A percentile compares a stretch with the other conserved stretches of the same genome.
Evolutionary conservation across 2,113 vertebrate genomes (phyloP).

Genomic region (Poicephalus gulielmi): DNA sequence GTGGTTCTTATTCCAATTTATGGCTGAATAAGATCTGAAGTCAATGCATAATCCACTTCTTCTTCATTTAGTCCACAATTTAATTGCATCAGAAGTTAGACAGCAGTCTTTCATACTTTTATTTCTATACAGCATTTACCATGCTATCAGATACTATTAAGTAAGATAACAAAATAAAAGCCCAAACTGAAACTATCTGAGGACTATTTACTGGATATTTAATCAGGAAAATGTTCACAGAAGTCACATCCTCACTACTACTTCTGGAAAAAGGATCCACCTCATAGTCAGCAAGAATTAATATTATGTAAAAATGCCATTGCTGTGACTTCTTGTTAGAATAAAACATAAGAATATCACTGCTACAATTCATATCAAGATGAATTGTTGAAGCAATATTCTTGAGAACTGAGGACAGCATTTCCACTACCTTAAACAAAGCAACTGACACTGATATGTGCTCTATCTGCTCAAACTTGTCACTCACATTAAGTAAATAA

Average conservation of each 20-base stretch:
- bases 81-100: background rate
- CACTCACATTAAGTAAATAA: conserved; percentile 19
- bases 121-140: background rate
- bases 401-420: background rate
- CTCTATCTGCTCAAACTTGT: conserved; percentile 18
- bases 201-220: background rate
- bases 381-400: background rate
- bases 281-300: background rate
- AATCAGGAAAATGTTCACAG: background rate
- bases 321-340: background rate
- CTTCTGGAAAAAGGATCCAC: background rate
- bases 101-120: background rate
- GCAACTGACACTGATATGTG: background rate
- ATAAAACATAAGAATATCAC: conserved; percentile 14
- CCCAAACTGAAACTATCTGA: background rate
- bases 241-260: background rate
- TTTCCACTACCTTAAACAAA: conserved; percentile 47
- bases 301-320: background rate
- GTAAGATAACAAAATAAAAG: background rate
- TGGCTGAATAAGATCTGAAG: background rate
- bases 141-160: background rate
- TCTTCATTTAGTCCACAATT: background rate
- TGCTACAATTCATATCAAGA: background rate
- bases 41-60: background rate
- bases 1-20: background rate